A percentile compares a stretch with the other conserved stretches of the same genome.
These are phyloP conservation scores for Lagopus muta DNA, from an alignment of 2,113 vertebrate species.

Conservation along the genomic window DNA sequence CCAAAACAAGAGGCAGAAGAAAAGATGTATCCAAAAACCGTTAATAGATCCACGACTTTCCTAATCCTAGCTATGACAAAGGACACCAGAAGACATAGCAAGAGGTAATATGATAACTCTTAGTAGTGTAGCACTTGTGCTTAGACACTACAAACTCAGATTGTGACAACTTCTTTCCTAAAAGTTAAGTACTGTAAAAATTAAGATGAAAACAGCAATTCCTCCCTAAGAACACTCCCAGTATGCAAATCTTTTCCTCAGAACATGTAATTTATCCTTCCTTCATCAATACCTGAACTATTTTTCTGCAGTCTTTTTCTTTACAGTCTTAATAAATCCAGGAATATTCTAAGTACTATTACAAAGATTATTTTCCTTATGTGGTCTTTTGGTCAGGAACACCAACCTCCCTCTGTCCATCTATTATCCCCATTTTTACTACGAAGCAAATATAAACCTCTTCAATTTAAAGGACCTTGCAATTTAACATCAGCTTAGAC, in stretches of 20 bases:
- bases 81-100: not conserved
- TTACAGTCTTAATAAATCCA: not conserved
- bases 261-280: not conserved
- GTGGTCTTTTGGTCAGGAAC: not conserved
- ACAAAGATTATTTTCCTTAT: not conserved
- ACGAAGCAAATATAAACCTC: not conserved
- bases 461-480: not conserved
- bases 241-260: not conserved
- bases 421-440: not conserved
- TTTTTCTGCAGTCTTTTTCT: not conserved
- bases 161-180: not conserved
- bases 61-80: not conserved
- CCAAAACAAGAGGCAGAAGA: not conserved
- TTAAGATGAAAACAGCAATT: not conserved
- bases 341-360: not conserved
- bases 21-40: not conserved
- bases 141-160: not conserved
- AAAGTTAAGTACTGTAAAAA: not conserved
- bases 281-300: not conserved
- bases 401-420: not conserved
- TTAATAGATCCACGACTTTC: not conserved
- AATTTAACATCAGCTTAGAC: not conserved
- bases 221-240: not conserved
- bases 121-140: not conserved
- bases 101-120: not conserved